Conservation (phyloP, 1,140 invertebrate species). For the Laodelphax striatellus region DNA sequence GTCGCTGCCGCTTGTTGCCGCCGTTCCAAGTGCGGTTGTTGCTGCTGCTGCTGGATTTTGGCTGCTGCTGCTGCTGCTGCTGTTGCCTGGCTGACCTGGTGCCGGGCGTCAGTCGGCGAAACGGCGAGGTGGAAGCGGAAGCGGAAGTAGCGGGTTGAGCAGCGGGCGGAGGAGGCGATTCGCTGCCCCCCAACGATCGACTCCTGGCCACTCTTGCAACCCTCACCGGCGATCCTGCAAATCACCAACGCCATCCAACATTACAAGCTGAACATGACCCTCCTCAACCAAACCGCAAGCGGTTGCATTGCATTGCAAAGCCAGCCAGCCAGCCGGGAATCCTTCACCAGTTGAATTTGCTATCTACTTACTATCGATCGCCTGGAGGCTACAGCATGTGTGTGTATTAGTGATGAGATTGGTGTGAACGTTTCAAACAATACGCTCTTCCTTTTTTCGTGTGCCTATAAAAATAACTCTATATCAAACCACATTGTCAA, state of each 20-base stretch:
- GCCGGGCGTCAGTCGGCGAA: conserved; percentile 15
- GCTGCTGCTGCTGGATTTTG: conserved; percentile 35
- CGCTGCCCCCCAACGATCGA: conserved; percentile 21
- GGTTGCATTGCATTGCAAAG: too few relatives aligned
- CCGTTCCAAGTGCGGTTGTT: conserved; percentile 52
- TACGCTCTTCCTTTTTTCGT: too few relatives aligned
- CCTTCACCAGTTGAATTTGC: too few relatives aligned
- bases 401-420: too few relatives aligned
- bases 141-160: not conserved
- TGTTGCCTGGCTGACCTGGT: conserved; percentile 11
- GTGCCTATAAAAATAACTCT: too few relatives aligned
- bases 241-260: not conserved
- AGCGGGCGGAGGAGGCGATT: conserved; percentile 25
- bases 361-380: too few relatives aligned
- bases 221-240: conserved; percentile 32
- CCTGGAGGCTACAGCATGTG: too few relatives aligned
- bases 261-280: too few relatives aligned
- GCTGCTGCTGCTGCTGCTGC: conserved; percentile 23
- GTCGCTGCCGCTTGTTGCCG: conserved; percentile 32
- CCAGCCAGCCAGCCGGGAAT: too few relatives aligned
- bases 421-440: too few relatives aligned
- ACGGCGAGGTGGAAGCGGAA: conserved; percentile 8
- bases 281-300: too few relatives aligned
- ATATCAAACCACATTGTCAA: too few relatives aligned
- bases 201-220: conserved; percentile 26